Conservation (phyloP, 1,140 invertebrate species). For the Mycetomoellerius zeteki region DNA sequence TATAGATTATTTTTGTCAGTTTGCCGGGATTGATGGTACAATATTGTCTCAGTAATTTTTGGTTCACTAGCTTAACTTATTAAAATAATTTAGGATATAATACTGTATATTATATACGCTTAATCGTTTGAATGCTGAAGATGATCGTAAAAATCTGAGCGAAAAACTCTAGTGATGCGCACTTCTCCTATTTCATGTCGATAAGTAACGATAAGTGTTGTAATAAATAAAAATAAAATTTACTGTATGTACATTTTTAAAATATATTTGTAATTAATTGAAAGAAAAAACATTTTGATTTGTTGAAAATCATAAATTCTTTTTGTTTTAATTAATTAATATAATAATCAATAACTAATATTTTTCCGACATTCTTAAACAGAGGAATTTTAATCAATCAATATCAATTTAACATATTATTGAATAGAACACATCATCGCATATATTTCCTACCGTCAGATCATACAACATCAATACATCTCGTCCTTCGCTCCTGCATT, state of each 20-base stretch:
- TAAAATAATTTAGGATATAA: constrained; percentile 80
- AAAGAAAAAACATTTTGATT: background rate
- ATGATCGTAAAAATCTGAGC: background rate
- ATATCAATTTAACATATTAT: no score
- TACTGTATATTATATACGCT: constrained; percentile 75
- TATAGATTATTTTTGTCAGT: constrained; percentile 50
- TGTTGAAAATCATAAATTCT: no score
- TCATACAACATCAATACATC: no score
- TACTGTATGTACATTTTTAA: background rate
- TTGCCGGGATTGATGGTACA: constrained; percentile 64
- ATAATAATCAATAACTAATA: no score
- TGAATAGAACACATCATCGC: no score
- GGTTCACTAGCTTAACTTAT: constrained; percentile 69
- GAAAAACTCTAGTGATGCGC: background rate
- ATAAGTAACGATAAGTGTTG: background rate
- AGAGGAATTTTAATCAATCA: no score
- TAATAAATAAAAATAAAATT: background rate
- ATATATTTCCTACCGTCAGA: no score
- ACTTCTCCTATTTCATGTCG: background rate
- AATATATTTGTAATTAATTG: background rate
- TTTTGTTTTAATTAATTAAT: no score
- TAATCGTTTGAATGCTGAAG: background rate
- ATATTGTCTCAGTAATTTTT: constrained; percentile 77
- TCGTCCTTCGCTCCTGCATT: no score
- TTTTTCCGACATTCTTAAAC: no score